phyloP scores from a whole-genome alignment of 2,113 vertebrate genomes.

The Aleadryas rufinucha region DNA sequence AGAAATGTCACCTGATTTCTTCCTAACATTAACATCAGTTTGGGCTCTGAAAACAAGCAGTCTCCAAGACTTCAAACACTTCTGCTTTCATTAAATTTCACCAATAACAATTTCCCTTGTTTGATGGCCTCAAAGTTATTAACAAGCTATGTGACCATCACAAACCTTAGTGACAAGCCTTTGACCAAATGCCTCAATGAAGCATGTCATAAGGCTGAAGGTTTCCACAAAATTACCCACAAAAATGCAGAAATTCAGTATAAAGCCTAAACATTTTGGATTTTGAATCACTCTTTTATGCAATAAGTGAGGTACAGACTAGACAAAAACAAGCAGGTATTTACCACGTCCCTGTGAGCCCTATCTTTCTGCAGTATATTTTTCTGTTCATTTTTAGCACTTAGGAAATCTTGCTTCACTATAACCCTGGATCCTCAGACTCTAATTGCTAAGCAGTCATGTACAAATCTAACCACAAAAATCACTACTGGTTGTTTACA shows the following conservation, averaged over 20 bases:
- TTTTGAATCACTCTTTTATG: background rate
- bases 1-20: background rate
- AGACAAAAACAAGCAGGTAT: background rate
- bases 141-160: background rate
- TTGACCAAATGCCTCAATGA: background rate
- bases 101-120: background rate
- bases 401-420: background rate
- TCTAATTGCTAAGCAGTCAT: background rate
- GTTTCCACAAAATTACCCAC: background rate
- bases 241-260: background rate
- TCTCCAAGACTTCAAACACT: background rate
- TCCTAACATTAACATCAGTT: background rate
- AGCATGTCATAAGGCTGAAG: background rate
- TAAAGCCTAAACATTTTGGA: background rate
- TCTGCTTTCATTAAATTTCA: background rate
- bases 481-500: constrained; percentile 2
- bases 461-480: background rate
- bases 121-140: background rate
- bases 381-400: background rate
- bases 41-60: background rate
- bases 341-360: background rate
- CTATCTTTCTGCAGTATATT: background rate
- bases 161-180: background rate
- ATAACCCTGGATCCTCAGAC: background rate
- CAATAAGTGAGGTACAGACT: background rate